Base-by-base conservation (phyloP, 1,140 invertebrate species). In the Hyposmocoma kahamanoa region DNA sequence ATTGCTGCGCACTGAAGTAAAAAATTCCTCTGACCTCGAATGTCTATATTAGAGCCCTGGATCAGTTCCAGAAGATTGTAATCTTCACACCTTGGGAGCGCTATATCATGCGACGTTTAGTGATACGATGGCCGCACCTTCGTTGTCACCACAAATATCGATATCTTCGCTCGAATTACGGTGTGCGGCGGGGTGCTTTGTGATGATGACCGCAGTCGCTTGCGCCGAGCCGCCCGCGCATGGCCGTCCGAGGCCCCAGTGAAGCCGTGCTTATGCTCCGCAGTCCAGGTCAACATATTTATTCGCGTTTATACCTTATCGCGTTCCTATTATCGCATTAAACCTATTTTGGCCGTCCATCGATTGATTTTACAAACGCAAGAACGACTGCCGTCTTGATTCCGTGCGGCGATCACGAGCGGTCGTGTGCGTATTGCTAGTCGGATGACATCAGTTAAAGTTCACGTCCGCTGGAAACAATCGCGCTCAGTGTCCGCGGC, bases 381-480 rank as follows among this genome's bases (percentile, higher is more conserved):
- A 49, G 57, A 52, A 48, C 56, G 53, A 64, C 67, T 67, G 54
- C 54, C 62, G 71, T 75, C 72, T 74, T 70, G 61, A 72, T 72
- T 72, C 67, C 64, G 64, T 70, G 66, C 58, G 59, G 48, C 65
- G 67, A 72, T 66, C 59, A 65, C 46, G 67, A 73, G 61, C 65
- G 59, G 62, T 63, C 59, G 72, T 67, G 72, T 70, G 69, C 67
- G 70, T 70, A 67, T 69, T 72, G 75, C 68, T 67, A 58, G 64
- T 76, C 70, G 70, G 74, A 82, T 83, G 78, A 84, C 79, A 83
- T 84, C 82, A 79, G 79, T 84, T 82, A 79, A n/a, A 81, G 67
- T 59, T 56, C 68, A 71, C 78, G 74, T 77, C 74, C 77, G 77
- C 56, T 74, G 65, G 67, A 70, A 74, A 70, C 72, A 72, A 67